phyloP scores from a whole-genome alignment of 2,113 vertebrate genomes.

The Odobenus rosmarus region DNA sequence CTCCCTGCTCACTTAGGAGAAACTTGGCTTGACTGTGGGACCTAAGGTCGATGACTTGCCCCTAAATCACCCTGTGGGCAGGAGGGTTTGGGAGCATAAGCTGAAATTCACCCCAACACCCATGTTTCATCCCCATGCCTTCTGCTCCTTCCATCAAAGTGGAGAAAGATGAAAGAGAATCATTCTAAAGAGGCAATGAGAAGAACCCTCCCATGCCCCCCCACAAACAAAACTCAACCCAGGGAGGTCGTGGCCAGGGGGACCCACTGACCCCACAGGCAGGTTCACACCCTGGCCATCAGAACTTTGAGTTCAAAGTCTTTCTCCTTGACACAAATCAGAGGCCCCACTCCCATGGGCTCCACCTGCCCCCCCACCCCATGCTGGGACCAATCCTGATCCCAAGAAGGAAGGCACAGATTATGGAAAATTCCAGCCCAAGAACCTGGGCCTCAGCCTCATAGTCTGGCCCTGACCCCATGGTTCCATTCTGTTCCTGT shows the following conservation, averaged over 20 bases:
- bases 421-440: not conserved
- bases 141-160: not conserved
- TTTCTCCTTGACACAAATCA: not conserved
- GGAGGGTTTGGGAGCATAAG: not conserved
- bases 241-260: not conserved
- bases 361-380: not conserved
- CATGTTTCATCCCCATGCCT: not conserved
- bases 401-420: not conserved
- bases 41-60: not conserved
- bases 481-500: not conserved
- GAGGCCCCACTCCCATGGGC: not conserved
- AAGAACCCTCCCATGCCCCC: not conserved
- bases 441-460: not conserved
- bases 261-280: not conserved
- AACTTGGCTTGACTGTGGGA: slow-evolving; percentile 43
- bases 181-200: not conserved
- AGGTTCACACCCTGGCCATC: not conserved
- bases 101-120: not conserved
- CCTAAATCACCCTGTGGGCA: not conserved
- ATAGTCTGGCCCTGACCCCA: not conserved
- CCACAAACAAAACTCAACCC: not conserved
- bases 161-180: not conserved
- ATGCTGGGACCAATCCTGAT: not conserved
- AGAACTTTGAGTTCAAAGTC: not conserved
- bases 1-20: slow-evolving; percentile 49